These are phyloP conservation scores for Agrilus planipennis DNA, from an alignment of 1,140 invertebrate species.

Conservation along the genomic window DNA sequence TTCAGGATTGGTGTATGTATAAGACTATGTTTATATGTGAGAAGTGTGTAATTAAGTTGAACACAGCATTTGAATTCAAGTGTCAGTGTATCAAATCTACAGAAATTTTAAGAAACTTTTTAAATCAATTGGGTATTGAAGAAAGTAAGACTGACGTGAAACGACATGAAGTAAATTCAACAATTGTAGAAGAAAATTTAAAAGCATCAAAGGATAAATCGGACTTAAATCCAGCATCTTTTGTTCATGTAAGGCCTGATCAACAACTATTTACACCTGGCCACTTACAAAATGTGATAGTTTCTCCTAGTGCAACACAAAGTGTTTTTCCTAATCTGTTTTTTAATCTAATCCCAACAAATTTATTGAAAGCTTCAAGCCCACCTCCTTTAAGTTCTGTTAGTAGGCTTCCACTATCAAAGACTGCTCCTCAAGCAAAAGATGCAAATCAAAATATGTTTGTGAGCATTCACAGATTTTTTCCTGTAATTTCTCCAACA, in stretches of 20 bases:
- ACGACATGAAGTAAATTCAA: conserved; percentile 2
- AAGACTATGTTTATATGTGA: conserved; percentile 26
- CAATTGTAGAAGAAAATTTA: conserved; percentile 4
- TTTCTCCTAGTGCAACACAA: conserved; percentile 10
- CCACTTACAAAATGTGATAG: conserved; percentile 3
- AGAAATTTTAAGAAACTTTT: conserved; percentile 22
- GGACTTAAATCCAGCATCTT: conserved; percentile 20
- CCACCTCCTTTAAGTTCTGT: neutral
- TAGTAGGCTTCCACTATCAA: neutral
- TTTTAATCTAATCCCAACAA: conserved; percentile 27
- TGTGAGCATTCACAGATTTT: conserved; percentile 25
- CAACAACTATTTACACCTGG: conserved; percentile 6
- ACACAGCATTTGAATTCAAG: conserved; percentile 26
- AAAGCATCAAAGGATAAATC: conserved; percentile 17
- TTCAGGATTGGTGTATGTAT: conserved; percentile 28
- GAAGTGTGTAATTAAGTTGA: conserved; percentile 25
- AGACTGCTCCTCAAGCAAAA: conserved; percentile 11
- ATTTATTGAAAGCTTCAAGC: neutral
- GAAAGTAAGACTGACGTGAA: neutral
- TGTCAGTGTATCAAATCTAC: conserved; percentile 27
- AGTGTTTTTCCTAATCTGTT: conserved; percentile 27
- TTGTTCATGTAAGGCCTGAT: neutral
- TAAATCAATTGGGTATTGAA: conserved; percentile 13
- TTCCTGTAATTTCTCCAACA: conserved; percentile 13
- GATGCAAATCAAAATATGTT: conserved; percentile 28